Conservation (phyloP, 2,888 invertebrate species). For the Drosophila leonis region DNA sequence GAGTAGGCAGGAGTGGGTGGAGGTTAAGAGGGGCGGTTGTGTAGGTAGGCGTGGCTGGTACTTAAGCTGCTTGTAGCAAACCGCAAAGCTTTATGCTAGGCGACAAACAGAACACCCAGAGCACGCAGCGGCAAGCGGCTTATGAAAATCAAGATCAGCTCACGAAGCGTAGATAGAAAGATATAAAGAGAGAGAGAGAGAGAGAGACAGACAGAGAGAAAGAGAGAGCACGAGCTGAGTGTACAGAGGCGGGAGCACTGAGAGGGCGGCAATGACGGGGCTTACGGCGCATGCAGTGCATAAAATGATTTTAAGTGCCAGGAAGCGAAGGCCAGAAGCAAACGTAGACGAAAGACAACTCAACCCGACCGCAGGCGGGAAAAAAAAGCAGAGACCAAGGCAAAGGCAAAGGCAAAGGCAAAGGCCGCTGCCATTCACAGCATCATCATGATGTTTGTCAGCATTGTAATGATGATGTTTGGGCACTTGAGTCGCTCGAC, state of each 20-base stretch:
- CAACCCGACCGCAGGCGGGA: constrained; percentile 30
- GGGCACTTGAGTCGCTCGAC: constrained; percentile 40
- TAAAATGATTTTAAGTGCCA: constrained; percentile 64
- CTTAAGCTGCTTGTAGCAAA: constrained; percentile 57
- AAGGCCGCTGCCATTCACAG: background rate
- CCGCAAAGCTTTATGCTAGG: constrained; percentile 52
- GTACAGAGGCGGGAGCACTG: background rate
- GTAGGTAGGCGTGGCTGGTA: constrained; percentile 21
- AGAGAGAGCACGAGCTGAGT: background rate
- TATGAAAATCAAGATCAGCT: constrained; percentile 65
- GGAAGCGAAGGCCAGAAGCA: constrained; percentile 27
- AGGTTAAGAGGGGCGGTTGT: background rate
- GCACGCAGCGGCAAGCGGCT: constrained; percentile 50
- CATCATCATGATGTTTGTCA: constrained; percentile 14
- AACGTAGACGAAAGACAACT: constrained; percentile 9
- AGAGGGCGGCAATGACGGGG: background rate
- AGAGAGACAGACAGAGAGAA: background rate
- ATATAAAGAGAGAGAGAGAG: background rate
- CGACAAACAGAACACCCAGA: constrained; percentile 29
- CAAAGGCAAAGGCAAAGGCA: constrained; percentile 18
- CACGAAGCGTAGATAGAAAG: constrained; percentile 20
- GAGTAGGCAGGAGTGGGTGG: background rate
- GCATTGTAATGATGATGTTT: constrained; percentile 12
- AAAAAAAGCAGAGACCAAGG: background rate
- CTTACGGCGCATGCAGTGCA: constrained; percentile 40